These are phyloP conservation scores for Cepaea nemoralis DNA, from an alignment of 1,140 invertebrate genomes.

Conservation along the genomic window DNA sequence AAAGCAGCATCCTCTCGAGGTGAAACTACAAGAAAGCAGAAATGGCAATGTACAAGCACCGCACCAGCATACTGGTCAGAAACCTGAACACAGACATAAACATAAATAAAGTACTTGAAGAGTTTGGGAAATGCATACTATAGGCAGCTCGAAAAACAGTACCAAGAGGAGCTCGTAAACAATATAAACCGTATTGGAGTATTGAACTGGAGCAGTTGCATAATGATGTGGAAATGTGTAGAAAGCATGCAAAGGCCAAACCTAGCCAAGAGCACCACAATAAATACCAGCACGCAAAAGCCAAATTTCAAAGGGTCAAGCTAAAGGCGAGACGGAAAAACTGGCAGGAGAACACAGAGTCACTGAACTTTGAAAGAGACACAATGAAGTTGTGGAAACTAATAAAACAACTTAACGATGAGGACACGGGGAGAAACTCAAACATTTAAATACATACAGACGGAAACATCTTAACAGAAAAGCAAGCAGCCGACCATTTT, in stretches of 20 bases:
- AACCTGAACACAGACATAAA: background rate
- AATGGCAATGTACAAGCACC: slow-evolving; percentile 20
- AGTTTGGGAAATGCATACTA: slow-evolving; percentile 29
- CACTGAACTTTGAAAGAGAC: slow-evolving; percentile 38
- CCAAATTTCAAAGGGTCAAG: slow-evolving; percentile 3
- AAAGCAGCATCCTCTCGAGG: slow-evolving; percentile 8
- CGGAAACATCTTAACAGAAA: slow-evolving; percentile 25
- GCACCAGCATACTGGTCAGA: background rate
- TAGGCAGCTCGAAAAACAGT: slow-evolving; percentile 32
- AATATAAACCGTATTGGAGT: slow-evolving; percentile 40
- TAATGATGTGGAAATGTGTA: slow-evolving; percentile 6
- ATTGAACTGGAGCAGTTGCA: slow-evolving; percentile 33
- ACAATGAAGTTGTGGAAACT: slow-evolving; percentile 29
- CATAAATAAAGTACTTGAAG: slow-evolving; percentile 4
- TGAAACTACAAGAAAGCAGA: slow-evolving; percentile 43
- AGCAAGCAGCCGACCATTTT: slow-evolving; percentile 10
- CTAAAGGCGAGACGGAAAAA: background rate
- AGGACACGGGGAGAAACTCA: background rate
- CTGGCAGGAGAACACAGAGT: slow-evolving; percentile 16
- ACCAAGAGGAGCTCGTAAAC: slow-evolving; percentile 24
- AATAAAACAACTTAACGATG: slow-evolving; percentile 35
- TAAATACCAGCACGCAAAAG: background rate
- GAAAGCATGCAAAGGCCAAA: slow-evolving; percentile 15
- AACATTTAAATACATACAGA: background rate
- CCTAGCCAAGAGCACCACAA: slow-evolving; percentile 4